Percentiles rank a stretch among this genome's conserved stretches.
Conservation (phyloP, 2,113 vertebrate genomes). For the Myotis lucifugus region DNA sequence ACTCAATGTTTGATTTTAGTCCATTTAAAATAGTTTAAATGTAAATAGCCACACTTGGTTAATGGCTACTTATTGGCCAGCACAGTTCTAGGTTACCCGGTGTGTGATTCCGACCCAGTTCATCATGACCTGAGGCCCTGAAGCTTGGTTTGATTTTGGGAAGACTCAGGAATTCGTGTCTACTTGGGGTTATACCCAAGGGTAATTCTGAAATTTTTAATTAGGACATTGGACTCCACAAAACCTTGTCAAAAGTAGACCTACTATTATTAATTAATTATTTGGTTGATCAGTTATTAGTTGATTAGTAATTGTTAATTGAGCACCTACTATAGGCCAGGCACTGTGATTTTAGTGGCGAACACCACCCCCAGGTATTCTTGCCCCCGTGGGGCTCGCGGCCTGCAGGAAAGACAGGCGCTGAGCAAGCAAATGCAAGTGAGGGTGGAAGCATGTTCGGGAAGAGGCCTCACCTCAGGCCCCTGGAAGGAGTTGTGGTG, state of each 20-base stretch:
- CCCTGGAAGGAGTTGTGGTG: not conserved
- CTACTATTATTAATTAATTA: not conserved
- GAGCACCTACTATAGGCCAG: not conserved
- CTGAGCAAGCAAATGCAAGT: not conserved
- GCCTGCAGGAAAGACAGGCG: not conserved
- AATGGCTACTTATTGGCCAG: not conserved
- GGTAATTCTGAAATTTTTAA: not conserved
- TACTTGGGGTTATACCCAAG: not conserved
- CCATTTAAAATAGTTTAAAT: not conserved
- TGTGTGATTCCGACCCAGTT: not conserved
- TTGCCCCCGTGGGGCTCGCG: accelerated
- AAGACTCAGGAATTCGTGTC: not conserved
- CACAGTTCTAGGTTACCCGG: not conserved
- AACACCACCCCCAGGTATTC: not conserved
- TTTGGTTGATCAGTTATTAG: not conserved
- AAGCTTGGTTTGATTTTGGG: not conserved
- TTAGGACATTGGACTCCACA: not conserved
- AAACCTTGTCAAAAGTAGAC: not conserved
- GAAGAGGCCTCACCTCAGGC: not conserved
- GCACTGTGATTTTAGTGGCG: not conserved
- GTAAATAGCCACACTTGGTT: not conserved
- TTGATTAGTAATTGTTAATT: not conserved
- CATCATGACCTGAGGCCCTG: not conserved
- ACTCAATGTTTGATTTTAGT: not conserved
- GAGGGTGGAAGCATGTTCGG: not conserved